Conservation (phyloP, 1,140 invertebrate species). For the Lordiphosa clarofinis region DNA sequence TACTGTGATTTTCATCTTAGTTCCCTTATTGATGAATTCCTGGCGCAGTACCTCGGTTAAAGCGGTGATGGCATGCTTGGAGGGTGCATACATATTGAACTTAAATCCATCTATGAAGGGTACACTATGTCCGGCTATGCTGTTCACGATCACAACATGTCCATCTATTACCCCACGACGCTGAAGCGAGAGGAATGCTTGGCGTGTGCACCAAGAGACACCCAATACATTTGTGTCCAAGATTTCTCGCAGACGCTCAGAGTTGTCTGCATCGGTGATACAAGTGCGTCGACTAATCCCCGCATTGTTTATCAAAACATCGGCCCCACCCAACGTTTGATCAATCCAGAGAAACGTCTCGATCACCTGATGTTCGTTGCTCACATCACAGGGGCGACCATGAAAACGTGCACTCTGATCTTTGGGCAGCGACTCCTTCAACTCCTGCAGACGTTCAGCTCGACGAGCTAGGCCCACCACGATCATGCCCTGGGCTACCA, state of each 20-base stretch:
- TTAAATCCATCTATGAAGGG: slow-evolving; percentile 46
- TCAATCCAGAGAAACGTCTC: slow-evolving; percentile 83
- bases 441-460: slow-evolving; percentile 78
- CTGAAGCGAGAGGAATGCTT: slow-evolving; percentile 83
- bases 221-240: slow-evolving; percentile 82
- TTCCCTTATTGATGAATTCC: slow-evolving; percentile 82
- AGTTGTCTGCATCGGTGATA: slow-evolving; percentile 55
- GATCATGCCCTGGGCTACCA: slow-evolving; percentile 81
- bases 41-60: slow-evolving; percentile 82
- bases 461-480: slow-evolving; percentile 87
- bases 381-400: slow-evolving; percentile 82
- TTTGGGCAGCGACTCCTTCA: slow-evolving; percentile 31
- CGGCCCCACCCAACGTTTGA: slow-evolving; percentile 82
- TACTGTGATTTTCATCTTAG: slow-evolving; percentile 61
- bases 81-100: slow-evolving; percentile 81
- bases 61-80: slow-evolving; percentile 83
- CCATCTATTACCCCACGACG: slow-evolving; percentile 83
- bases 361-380: slow-evolving; percentile 83
- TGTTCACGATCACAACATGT: slow-evolving; percentile 80
- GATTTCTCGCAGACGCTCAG: slow-evolving; percentile 39
- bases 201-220: slow-evolving; percentile 81
- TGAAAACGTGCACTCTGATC: slow-evolving; percentile 45
- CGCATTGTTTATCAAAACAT: slow-evolving; percentile 86
- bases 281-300: slow-evolving; percentile 71
- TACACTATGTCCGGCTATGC: slow-evolving; percentile 81